Evolutionary conservation across 2,113 vertebrate species (phyloP).

Genomic region (Malurus alboscapulatus): DNA sequence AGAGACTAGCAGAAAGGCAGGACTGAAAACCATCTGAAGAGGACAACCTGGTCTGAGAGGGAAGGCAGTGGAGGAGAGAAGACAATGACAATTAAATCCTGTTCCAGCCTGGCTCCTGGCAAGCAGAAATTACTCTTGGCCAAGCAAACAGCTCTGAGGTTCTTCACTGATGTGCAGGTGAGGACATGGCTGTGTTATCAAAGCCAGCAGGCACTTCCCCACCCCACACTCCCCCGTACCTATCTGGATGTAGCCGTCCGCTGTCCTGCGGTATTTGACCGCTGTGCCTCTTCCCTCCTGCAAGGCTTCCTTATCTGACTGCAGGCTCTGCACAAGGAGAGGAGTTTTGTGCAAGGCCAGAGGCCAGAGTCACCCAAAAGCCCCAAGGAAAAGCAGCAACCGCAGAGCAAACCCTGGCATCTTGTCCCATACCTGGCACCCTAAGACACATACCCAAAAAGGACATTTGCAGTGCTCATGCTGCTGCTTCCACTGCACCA

Average conservation of each 20-base stretch:
- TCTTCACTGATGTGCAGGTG: not conserved
- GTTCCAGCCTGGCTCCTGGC: not conserved
- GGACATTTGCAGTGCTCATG: not conserved
- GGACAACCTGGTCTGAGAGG: not conserved
- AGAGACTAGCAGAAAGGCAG: not conserved
- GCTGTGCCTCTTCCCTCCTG: constrained; percentile 85
- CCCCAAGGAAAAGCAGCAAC: not conserved
- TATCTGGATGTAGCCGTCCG: constrained; percentile 93
- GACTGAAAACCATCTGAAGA: not conserved
- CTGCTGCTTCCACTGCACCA: not conserved
- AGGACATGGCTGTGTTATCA: not conserved
- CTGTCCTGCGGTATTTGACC: constrained; percentile 85
- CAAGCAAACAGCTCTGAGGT: not conserved
- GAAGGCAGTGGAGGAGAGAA: not conserved
- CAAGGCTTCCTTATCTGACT: constrained; percentile 92
- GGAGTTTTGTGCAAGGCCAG: not conserved
- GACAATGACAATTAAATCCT: not conserved
- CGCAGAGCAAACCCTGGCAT: not conserved
- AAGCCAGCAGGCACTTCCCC: not conserved
- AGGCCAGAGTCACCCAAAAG: not conserved
- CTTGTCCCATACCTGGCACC: rapidly evolving
- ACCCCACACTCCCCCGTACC: constrained; percentile 70
- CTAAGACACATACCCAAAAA: not conserved
- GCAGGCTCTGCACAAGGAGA: constrained; percentile 82
- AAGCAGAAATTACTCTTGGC: not conserved